Conservation (phyloP, 2,888 invertebrate species). For the Caradrina clavipalpis region DNA sequence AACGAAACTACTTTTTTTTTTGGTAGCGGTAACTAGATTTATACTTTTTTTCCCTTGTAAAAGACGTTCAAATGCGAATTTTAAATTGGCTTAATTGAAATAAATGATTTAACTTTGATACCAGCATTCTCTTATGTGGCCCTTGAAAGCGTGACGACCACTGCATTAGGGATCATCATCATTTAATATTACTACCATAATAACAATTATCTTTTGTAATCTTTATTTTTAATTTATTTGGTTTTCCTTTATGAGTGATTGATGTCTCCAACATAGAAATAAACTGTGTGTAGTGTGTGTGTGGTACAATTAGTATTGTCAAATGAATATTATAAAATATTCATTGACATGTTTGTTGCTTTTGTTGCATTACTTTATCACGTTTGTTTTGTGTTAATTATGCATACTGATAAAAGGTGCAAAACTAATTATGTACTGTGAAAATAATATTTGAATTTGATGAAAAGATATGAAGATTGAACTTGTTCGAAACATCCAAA, state of each 20-base stretch:
- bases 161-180: slow-evolving; percentile 16
- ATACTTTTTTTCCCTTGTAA: too few relatives aligned
- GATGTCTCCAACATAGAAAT: background rate
- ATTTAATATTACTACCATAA: slow-evolving; percentile 1
- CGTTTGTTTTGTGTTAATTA: background rate
- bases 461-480: too few relatives aligned
- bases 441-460: background rate
- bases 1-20: too few relatives aligned
- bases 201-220: slow-evolving; percentile 12
- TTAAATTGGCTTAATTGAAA: too few relatives aligned
- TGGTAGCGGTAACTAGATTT: too few relatives aligned
- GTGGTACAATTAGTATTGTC: background rate
- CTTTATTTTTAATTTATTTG: slow-evolving; percentile 14
- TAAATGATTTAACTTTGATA: too few relatives aligned
- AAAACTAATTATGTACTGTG: background rate
- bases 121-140: too few relatives aligned
- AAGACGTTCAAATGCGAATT: too few relatives aligned
- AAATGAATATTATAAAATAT: background rate
- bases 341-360: background rate
- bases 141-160: too few relatives aligned
- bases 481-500: too few relatives aligned
- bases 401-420: background rate
- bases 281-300: background rate
- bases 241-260: slow-evolving; percentile 20
- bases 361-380: background rate